These are phyloP conservation scores for Cherax destructor DNA, from an alignment of 1,140 invertebrate genomes.

Conservation along the genomic window DNA sequence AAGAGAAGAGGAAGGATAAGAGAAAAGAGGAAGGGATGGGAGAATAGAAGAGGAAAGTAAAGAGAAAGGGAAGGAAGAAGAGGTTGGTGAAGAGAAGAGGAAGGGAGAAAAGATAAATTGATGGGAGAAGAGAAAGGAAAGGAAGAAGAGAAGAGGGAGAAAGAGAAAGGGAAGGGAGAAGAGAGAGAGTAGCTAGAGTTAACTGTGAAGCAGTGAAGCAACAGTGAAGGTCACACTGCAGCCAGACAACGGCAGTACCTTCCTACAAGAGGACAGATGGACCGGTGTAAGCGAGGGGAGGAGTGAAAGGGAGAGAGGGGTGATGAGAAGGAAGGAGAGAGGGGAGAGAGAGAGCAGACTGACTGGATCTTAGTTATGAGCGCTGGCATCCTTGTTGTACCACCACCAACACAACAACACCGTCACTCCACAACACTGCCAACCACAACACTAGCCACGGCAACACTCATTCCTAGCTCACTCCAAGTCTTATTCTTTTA, in stretches of 20 bases:
- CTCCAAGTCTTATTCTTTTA: neutral
- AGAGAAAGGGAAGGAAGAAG: too few relatives aligned
- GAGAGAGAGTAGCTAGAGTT: too few relatives aligned
- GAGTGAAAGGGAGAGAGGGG: conserved; percentile 13
- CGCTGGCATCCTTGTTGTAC: conserved; percentile 30
- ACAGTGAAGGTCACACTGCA: too few relatives aligned
- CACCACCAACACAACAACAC: conserved; percentile 21
- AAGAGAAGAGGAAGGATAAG: neutral
- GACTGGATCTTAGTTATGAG: neutral
- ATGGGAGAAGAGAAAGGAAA: too few relatives aligned
- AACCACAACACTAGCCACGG: neutral
- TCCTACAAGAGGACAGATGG: neutral
- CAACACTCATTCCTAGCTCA: neutral
- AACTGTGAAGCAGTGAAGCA: too few relatives aligned
- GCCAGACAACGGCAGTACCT: neutral
- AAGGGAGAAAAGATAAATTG: too few relatives aligned
- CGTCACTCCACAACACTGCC: neutral
- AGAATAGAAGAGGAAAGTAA: neutral
- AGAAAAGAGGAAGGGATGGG: too few relatives aligned
- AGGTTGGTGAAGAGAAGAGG: too few relatives aligned
- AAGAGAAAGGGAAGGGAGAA: too few relatives aligned
- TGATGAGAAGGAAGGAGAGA: neutral
- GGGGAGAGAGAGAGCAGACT: conserved; percentile 9
- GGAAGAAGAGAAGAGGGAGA: too few relatives aligned
- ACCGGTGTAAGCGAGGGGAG: neutral